Conservation (phyloP, 1,140 invertebrate species). For the Ceratina australensis region DNA sequence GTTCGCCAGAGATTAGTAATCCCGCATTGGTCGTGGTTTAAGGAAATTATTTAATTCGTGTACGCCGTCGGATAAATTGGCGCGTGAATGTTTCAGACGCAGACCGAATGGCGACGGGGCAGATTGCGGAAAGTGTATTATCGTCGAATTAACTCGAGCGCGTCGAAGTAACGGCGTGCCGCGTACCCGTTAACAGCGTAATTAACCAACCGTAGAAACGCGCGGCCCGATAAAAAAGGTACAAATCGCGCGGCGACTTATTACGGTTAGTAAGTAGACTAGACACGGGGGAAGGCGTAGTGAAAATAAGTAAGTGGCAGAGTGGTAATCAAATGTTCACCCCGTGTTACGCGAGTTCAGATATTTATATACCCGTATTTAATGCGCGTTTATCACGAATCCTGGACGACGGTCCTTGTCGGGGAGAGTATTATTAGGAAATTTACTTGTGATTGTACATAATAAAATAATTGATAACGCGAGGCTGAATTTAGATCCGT, state of each 20-base stretch:
- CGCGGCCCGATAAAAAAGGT: constrained; percentile 28
- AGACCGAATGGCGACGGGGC: constrained; percentile 67
- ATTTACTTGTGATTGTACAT: neutral
- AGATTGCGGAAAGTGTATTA: constrained; percentile 68
- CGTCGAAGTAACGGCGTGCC: constrained; percentile 39
- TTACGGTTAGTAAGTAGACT: constrained; percentile 14
- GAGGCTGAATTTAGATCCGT: neutral
- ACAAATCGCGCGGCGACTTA: constrained; percentile 30
- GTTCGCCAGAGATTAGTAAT: too few species aligned
- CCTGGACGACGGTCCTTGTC: neutral
- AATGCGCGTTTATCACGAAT: too few species aligned
- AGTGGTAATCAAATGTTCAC: too few species aligned
- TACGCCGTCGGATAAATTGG: neutral
- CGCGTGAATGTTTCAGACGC: constrained; percentile 60
- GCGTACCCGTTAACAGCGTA: constrained; percentile 7
- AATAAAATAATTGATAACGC: neutral
- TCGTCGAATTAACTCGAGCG: constrained; percentile 61
- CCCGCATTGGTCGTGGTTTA: too few species aligned
- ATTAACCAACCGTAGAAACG: constrained; percentile 14
- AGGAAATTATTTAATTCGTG: neutral
- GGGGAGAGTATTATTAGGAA: neutral
- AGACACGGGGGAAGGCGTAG: too few species aligned
- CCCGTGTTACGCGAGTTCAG: too few species aligned
- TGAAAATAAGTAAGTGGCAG: too few species aligned
- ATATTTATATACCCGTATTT: neutral